phyloP scores from a whole-genome alignment of 2,113 vertebrate species.

The Aythya baeri region DNA sequence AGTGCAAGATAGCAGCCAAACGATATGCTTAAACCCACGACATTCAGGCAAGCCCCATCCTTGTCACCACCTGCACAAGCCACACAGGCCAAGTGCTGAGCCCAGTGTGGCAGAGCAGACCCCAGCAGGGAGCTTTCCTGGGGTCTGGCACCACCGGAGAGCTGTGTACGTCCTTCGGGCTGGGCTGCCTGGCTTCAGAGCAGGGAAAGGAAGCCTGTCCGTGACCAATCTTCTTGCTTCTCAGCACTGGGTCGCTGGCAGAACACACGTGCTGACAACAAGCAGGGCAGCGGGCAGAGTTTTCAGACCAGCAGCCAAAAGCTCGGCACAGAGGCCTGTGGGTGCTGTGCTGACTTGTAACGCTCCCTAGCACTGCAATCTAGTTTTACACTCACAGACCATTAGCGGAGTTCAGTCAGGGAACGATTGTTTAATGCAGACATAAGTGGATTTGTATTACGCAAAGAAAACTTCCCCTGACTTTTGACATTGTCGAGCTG shows the following conservation, averaged over 20 bases:
- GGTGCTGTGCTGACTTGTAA: not conserved
- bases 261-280: not conserved
- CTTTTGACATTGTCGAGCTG: not conserved
- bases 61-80: too few relatives aligned
- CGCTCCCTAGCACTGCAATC: not conserved
- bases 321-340: not conserved
- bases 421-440: not conserved
- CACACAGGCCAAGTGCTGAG: too few relatives aligned
- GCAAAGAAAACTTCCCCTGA: not conserved
- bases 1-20: too few relatives aligned
- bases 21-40: too few relatives aligned
- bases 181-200: too few relatives aligned
- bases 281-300: not conserved
- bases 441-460: not conserved
- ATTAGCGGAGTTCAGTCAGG: not conserved
- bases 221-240: too few relatives aligned
- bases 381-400: not conserved
- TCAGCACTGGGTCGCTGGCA: not conserved
- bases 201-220: too few relatives aligned
- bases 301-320: not conserved
- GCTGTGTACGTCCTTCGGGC: too few relatives aligned
- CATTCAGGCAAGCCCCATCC: too few relatives aligned
- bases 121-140: too few relatives aligned
- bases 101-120: too few relatives aligned
- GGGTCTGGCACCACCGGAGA: too few relatives aligned